Evolutionary conservation across 92 coral and sea anemone genomes (phyloP), one percentile per base, ranked within the genome.

Genomic region (Palythoa grandiflora): DNA sequence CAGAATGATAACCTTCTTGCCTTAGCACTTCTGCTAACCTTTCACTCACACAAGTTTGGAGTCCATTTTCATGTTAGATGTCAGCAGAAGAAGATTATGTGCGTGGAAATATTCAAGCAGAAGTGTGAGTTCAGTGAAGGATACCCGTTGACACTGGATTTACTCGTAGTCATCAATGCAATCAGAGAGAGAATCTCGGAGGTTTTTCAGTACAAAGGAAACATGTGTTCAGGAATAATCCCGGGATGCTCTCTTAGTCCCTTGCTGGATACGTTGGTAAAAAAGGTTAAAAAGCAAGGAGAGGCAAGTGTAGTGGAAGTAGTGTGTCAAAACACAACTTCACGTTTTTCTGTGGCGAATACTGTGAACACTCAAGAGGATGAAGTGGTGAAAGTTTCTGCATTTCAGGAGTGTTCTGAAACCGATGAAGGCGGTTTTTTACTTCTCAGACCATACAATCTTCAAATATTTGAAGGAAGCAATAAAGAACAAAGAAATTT

Each of bases 31-130:
- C 16, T 84, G 78, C 77, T 84, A 8, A 53, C 87, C 17, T 84
- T 84, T 70, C 87, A 84, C 66, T 50, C 87, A 14, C 77, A 84
- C 60, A 68, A 71, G 52, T 84, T 84, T 84, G 87, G 79, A 16
- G 87, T 66, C 77, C 54, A 52, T 39, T 84, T 84, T 55, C 51
- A 84, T 40, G 52, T 84, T 38, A 71, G 68, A 16, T 7, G 28
- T n/a, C 50, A 36, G 13, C 79, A 84, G 52, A 48, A 84, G 66
- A 71, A 70, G 60, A 40, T 80, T 80, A 3, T 80, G 44, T 61
- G 74, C 17, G 53, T 80, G n/a, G 74, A 80, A 51, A 21, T 80
- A 11, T 80, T 80, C n/a, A 65, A 80, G 11, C 85, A 80, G 12
- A 40, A 39, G 1, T 80, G 85, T 80, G 38, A 39, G 19, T 63